Evolutionary conservation across 2,113 vertebrate species (phyloP).

Genomic region (Uropsilus gracilis): DNA sequence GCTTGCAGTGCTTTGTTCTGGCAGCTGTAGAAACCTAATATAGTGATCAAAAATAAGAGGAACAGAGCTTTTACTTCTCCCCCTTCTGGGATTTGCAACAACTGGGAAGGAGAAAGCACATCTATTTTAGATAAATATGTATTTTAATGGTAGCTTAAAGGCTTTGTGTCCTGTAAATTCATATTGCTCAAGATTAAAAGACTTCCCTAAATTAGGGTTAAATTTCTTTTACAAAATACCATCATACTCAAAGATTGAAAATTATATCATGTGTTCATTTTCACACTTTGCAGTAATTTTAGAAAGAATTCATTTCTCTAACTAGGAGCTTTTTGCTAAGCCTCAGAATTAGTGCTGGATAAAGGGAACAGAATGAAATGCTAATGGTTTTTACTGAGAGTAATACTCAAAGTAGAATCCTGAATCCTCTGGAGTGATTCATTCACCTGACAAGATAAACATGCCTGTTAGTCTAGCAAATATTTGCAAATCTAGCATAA

Average conservation of each 20-base stretch:
- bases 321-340: constrained; percentile 29
- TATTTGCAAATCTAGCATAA: constrained; percentile 31
- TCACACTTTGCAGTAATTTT: not conserved
- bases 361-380: constrained; percentile 11
- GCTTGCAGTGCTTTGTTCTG: not conserved
- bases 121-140: not conserved
- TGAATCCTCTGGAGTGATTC: not conserved
- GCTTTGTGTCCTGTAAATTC: not conserved
- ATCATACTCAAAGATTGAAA: not conserved
- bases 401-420: not conserved
- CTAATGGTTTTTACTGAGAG: constrained; percentile 29
- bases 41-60: too few relatives aligned
- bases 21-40: not conserved
- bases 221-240: not conserved
- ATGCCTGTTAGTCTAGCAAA: not conserved
- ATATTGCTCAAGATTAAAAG: constrained; percentile 5
- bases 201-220: not conserved
- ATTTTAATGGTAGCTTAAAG: not conserved
- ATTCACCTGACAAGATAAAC: not conserved
- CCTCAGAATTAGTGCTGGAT: not conserved
- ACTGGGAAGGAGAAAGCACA: not conserved
- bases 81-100: not conserved
- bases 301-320: not conserved
- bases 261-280: not conserved
- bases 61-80: not conserved